These are phyloP conservation scores for Liposcelis brunnea DNA, from an alignment of 2,888 invertebrate species.

Conservation along the genomic window DNA sequence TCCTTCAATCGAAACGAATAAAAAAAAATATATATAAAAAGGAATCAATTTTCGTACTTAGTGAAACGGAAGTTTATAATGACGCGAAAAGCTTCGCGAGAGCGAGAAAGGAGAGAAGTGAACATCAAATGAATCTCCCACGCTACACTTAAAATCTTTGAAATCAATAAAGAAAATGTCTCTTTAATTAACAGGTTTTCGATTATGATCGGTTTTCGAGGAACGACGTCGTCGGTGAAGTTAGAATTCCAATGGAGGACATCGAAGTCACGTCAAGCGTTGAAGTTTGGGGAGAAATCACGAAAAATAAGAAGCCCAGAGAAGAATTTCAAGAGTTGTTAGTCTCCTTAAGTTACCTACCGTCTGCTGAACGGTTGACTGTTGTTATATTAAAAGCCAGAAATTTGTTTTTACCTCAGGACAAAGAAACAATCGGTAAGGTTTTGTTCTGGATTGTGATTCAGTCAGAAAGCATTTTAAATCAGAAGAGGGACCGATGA, in stretches of 20 bases:
- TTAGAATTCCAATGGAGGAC: constrained; percentile 56
- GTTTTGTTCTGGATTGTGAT: constrained; percentile 15
- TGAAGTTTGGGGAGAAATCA: constrained; percentile 78
- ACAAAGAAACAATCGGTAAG: constrained; percentile 42
- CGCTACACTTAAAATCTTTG: no score
- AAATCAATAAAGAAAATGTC: not conserved
- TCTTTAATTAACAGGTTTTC: constrained; percentile 26
- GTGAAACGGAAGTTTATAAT: no score
- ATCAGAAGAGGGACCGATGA: not conserved
- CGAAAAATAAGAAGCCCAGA: constrained; percentile 61
- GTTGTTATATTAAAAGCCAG: constrained; percentile 69
- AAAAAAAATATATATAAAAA: not conserved
- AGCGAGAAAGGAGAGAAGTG: no score
- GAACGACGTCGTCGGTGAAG: constrained; percentile 76
- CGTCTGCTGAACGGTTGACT: constrained; percentile 72
- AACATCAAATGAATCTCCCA: no score
- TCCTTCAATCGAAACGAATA: not conserved
- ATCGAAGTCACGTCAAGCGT: constrained; percentile 59
- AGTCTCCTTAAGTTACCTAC: constrained; percentile 70
- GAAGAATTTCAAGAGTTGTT: constrained; percentile 69
- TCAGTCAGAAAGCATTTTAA: constrained; percentile 6
- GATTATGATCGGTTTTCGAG: constrained; percentile 59
- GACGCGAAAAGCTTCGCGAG: no score
- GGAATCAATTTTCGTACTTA: constrained; percentile 2
- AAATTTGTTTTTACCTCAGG: constrained; percentile 31